These are phyloP conservation scores for Acleris sparsana DNA, from an alignment of 2,888 invertebrate genomes.

Conservation along the genomic window DNA sequence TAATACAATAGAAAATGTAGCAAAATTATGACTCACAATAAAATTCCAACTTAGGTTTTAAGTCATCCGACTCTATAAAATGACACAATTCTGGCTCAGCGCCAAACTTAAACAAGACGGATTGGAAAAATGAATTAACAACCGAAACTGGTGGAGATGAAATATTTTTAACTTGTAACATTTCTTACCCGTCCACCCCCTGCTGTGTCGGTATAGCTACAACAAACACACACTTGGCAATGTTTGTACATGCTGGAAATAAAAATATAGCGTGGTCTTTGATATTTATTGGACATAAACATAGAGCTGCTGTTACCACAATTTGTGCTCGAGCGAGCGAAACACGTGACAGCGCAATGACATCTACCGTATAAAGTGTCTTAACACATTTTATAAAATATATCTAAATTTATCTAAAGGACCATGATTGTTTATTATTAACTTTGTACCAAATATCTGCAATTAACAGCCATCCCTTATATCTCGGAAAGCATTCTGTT, in stretches of 20 bases:
- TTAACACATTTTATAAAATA: no score
- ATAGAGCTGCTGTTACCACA: slow-evolving; percentile 40
- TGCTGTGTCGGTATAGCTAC: slow-evolving; percentile 52
- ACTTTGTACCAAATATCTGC: no score
- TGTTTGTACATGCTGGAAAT: slow-evolving; percentile 58
- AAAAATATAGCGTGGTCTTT: slow-evolving; percentile 58
- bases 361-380: no score
- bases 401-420: no score
- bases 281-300: slow-evolving; percentile 48
- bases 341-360: no score
- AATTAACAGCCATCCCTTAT: no score
- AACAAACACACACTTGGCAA: slow-evolving; percentile 64
- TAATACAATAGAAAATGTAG: slow-evolving; percentile 7
- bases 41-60: slow-evolving; percentile 26
- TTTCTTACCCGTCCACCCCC: slow-evolving; percentile 48
- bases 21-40: slow-evolving; percentile 12
- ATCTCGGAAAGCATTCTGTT: no score
- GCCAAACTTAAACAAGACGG: slow-evolving; percentile 55
- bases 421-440: no score
- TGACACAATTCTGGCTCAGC: slow-evolving; percentile 42
- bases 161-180: slow-evolving; percentile 60
- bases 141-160: slow-evolving; percentile 45
- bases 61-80: slow-evolving; percentile 25
- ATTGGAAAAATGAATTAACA: slow-evolving; percentile 56
- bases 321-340: no score